phyloP scores from a whole-genome alignment of 2,888 invertebrate species.

The Isoperla grammatica region DNA sequence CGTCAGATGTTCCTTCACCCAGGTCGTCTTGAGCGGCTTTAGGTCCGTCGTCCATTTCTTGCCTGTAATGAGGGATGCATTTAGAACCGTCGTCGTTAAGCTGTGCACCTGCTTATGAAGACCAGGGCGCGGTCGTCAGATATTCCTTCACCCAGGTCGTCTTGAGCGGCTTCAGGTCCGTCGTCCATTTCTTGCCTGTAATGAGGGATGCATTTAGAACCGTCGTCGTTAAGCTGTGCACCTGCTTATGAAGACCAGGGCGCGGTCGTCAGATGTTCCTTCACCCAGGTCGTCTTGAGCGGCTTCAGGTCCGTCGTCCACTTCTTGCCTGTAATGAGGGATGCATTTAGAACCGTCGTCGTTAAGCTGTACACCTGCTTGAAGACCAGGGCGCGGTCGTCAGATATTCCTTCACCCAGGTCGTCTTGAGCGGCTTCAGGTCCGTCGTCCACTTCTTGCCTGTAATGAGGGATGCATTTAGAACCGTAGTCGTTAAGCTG shows the following conservation, averaged over 20 bases:
- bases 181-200: slow-evolving; percentile 62
- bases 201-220: slow-evolving; percentile 73
- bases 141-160: slow-evolving; percentile 81
- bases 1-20: too few relatives aligned
- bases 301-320: slow-evolving; percentile 80
- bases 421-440: too few relatives aligned
- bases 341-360: too few relatives aligned
- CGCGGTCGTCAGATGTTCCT: slow-evolving; percentile 80
- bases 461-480: too few relatives aligned
- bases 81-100: slow-evolving; percentile 58
- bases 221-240: slow-evolving; percentile 60
- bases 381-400: too few relatives aligned
- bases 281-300: slow-evolving; percentile 67
- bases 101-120: slow-evolving; percentile 79
- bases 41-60: too few relatives aligned
- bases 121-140: slow-evolving; percentile 81
- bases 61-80: slow-evolving; percentile 82
- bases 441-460: too few relatives aligned
- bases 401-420: too few relatives aligned
- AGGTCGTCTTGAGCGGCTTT: too few relatives aligned
- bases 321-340: slow-evolving; percentile 46
- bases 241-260: too few relatives aligned
- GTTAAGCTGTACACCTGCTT: too few relatives aligned
- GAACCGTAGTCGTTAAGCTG: too few relatives aligned
- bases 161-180: slow-evolving; percentile 67